These are phyloP conservation scores for Drosophila trapezifrons DNA, from an alignment of 1,140 invertebrate genomes.

Conservation along the genomic window DNA sequence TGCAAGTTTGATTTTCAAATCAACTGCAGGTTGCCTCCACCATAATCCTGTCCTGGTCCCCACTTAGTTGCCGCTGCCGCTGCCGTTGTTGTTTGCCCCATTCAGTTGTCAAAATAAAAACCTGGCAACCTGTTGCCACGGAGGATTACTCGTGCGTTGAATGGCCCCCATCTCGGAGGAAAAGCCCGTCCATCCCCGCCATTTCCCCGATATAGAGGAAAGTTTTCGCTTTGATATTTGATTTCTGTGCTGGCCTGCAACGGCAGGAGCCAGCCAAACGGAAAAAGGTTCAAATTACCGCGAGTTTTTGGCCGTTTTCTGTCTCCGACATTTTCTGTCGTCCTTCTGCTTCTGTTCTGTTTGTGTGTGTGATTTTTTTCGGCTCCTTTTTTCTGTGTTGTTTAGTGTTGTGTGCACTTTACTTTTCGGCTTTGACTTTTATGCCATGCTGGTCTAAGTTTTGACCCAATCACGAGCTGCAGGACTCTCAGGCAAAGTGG, in stretches of 20 bases:
- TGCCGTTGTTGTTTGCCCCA: conserved; percentile 33
- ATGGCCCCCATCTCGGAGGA: conserved; percentile 12
- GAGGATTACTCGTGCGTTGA: conserved; percentile 67
- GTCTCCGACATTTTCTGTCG: conserved; percentile 36
- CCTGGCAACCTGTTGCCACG: conserved; percentile 78
- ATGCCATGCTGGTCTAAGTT: conserved; percentile 43
- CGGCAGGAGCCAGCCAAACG: conserved; percentile 68
- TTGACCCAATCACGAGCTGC: conserved; percentile 29
- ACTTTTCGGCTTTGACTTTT: conserved; percentile 66
- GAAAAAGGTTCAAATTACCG: conserved; percentile 82
- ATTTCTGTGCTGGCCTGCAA: conserved; percentile 63
- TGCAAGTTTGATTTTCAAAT: conserved; percentile 77
- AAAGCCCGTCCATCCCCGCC: background rate
- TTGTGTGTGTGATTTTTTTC: conserved; percentile 4
- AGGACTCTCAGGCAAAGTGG: conserved; percentile 16
- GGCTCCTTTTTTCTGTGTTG: conserved; percentile 3
- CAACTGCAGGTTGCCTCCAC: conserved; percentile 57
- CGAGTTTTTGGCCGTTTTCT: conserved; percentile 53
- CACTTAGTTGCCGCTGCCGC: conserved; percentile 32
- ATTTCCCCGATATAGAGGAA: conserved; percentile 10
- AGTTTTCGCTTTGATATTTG: conserved; percentile 79
- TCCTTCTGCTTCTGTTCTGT: conserved; percentile 33
- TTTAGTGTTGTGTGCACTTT: conserved; percentile 52
- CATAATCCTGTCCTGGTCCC: conserved; percentile 43
- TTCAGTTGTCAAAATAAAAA: conserved; percentile 75